A percentile compares a stretch with the other conserved stretches of the same genome.
Evolutionary conservation across 1,140 invertebrate species (phyloP).

Genomic region (Helicoverpa armigera): DNA sequence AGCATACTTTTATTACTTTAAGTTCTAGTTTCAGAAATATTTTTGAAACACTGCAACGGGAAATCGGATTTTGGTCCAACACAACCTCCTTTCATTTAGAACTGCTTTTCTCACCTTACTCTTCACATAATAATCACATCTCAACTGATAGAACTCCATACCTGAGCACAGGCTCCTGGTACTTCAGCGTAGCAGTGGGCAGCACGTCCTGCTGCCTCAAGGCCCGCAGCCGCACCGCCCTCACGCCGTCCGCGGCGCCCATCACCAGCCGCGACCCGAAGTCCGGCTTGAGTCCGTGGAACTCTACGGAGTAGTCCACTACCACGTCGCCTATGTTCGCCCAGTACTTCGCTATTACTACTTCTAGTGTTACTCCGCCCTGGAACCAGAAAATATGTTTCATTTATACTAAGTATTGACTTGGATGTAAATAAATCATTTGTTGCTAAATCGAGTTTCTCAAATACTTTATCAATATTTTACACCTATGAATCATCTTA

Average conservation of each 20-base stretch:
- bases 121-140: no score
- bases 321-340: conserved; percentile 93
- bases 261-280: conserved; percentile 86
- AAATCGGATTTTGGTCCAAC: no score
- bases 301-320: conserved; percentile 92
- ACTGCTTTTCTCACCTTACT: no score
- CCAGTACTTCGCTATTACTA: conserved; percentile 98
- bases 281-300: conserved; percentile 93
- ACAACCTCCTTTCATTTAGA: no score
- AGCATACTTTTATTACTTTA: no score
- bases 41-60: no score
- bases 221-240: conserved; percentile 90
- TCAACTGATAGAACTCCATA: conserved; percentile 59
- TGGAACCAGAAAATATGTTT: conserved; percentile 58
- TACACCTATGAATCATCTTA: no score
- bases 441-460: no score
- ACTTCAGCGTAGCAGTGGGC: conserved; percentile 92
- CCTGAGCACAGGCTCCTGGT: conserved; percentile 93
- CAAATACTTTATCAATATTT: no score
- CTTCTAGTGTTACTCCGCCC: conserved; percentile 93
- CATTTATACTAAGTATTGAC: no score
- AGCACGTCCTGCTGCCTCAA: conserved; percentile 93
- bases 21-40: no score
- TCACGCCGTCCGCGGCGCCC: conserved; percentile 93
- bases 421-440: conserved; percentile 60